Percentiles rank a stretch among this genome's conserved stretches.
Conservation (phyloP, 2,797 vertebrate species). For the Ambastaia sidthimunki region DNA sequence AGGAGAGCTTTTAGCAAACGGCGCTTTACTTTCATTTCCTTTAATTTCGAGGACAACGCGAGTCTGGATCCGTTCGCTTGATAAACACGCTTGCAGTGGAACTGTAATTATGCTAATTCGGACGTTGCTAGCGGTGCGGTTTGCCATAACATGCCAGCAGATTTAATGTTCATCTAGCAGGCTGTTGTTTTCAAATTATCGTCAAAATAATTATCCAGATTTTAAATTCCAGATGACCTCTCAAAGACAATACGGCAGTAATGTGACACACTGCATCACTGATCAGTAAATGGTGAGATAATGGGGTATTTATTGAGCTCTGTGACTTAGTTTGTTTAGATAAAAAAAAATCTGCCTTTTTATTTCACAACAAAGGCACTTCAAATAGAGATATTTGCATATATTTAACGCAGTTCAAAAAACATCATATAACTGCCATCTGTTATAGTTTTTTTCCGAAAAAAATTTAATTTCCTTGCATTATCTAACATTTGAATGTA, state of each 20-base stretch:
- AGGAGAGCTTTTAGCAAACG: conserved; percentile 47
- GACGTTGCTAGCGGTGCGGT: neutral
- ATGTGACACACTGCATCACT: conserved; percentile 1
- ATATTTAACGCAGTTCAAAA: neutral
- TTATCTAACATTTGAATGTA: too few species aligned
- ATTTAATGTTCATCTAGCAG: conserved; percentile 22
- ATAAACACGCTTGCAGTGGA: conserved; percentile 34
- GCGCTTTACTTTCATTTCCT: conserved; percentile 25
- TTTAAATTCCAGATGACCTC: neutral
- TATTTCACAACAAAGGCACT: too few species aligned
- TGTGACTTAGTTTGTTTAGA: neutral
- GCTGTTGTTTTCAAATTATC: conserved; percentile 32
- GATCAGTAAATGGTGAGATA: neutral
- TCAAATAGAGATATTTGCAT: neutral
- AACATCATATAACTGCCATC: too few species aligned
- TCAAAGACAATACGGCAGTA: conserved; percentile 6
- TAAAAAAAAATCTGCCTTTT: neutral
- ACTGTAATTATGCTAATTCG: conserved; percentile 38
- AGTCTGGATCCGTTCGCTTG: conserved; percentile 16
- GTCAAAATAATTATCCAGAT: conserved; percentile 7
- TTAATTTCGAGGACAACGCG: neutral
- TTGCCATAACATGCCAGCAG: conserved; percentile 12
- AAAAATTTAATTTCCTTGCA: too few species aligned
- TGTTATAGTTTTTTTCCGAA: too few species aligned
- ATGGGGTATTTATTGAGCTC: neutral